Percentiles rank a stretch among this genome's conserved stretches.
These are phyloP conservation scores for Apostichopus californicus DNA, from an alignment of 35 echinoderm and acorn worm species.

Conservation along the genomic window DNA sequence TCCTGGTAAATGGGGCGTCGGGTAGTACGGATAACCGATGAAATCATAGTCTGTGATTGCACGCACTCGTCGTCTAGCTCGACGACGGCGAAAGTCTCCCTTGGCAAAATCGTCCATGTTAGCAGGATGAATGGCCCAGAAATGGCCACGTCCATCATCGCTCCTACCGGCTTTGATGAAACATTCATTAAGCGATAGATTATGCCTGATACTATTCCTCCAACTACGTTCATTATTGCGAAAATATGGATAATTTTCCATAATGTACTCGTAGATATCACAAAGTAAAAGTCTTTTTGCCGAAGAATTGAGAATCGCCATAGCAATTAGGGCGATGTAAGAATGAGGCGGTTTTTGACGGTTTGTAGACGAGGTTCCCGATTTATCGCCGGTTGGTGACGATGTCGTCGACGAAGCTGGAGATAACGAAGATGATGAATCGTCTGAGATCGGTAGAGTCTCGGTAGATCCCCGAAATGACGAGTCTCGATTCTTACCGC, in stretches of 20 bases:
- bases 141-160: conserved; percentile 90
- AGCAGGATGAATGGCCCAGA: conserved; percentile 93
- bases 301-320: conserved; percentile 83
- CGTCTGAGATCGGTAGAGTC: background rate
- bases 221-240: conserved; percentile 94
- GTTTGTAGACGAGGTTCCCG: background rate
- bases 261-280: conserved; percentile 97
- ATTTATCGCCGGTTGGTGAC: background rate
- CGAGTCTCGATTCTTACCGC: background rate
- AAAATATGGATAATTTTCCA: conserved; percentile 84
- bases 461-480: background rate
- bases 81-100: conserved; percentile 86
- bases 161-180: conserved; percentile 92
- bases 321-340: conserved; percentile 95
- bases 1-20: background rate
- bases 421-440: background rate
- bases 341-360: conserved; percentile 85
- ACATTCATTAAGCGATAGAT: conserved; percentile 97
- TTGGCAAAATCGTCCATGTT: conserved; percentile 82
- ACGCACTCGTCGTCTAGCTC: conserved; percentile 83
- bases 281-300: conserved; percentile 84
- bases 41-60: conserved; percentile 45
- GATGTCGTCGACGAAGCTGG: background rate
- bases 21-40: conserved; percentile 61
- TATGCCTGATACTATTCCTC: conserved; percentile 97